Conservation (phyloP, 2,113 vertebrate species). For the Chloebia gouldiae region DNA sequence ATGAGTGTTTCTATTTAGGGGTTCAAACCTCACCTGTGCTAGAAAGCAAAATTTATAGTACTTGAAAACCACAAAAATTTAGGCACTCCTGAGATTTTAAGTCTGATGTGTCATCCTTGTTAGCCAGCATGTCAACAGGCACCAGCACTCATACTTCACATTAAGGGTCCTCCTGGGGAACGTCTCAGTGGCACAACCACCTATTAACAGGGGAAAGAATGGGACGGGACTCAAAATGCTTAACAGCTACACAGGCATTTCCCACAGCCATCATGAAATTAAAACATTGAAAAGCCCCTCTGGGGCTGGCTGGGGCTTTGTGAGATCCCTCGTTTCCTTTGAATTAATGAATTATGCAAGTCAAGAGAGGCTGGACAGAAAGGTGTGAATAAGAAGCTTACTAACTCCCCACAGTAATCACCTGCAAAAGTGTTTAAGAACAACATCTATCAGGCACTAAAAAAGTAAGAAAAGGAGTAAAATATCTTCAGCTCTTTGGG, state of each 20-base stretch:
- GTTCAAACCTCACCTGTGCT: neutral
- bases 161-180: neutral
- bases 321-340: constrained; percentile 14
- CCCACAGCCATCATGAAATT: neutral
- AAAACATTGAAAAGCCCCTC: neutral
- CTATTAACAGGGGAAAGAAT: constrained; percentile 34
- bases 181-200: neutral
- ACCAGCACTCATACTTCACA: neutral
- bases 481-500: neutral
- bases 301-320: neutral
- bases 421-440: constrained; percentile 53
- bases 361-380: constrained; percentile 18
- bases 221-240: neutral
- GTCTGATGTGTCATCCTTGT: neutral
- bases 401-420: constrained; percentile 55
- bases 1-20: neutral
- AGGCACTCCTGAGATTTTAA: neutral
- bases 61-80: neutral
- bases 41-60: neutral
- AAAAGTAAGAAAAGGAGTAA: neutral
- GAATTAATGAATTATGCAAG: constrained; percentile 50
- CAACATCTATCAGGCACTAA: constrained; percentile 28
- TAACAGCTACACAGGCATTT: neutral
- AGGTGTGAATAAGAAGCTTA: constrained; percentile 55
- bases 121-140: neutral